phyloP scores from a whole-genome alignment of 2,797 vertebrate genomes.

The Sebastes hubbsi region DNA sequence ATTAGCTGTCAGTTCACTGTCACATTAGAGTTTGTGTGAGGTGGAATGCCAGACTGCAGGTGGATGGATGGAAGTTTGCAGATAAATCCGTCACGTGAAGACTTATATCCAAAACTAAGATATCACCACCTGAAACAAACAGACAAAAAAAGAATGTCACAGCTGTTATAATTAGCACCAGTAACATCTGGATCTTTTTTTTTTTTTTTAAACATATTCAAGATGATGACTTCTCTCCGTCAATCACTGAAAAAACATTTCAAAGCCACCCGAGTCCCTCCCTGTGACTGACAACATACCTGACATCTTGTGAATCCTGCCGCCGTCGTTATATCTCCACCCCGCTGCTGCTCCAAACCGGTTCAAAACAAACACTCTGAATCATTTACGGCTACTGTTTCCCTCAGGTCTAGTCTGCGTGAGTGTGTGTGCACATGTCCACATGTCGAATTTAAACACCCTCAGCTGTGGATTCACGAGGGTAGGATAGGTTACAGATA shows the following conservation, averaged over 20 bases:
- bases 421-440: constrained; percentile 11
- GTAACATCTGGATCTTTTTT: constrained; percentile 11
- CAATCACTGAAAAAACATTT: not conserved
- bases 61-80: not conserved
- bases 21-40: constrained; percentile 31
- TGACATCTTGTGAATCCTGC: not conserved
- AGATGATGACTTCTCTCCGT: not conserved
- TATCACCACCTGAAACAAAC: not conserved
- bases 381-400: constrained; percentile 30
- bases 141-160: not conserved
- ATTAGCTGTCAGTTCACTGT: constrained; percentile 46
- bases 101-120: constrained; percentile 4
- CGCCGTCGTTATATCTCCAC: not conserved
- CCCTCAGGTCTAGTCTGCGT: not conserved
- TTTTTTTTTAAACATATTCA: not conserved
- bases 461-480: constrained; percentile 36
- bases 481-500: constrained; percentile 50
- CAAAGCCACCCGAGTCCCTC: not conserved
- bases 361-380: constrained; percentile 28
- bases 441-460: constrained; percentile 31
- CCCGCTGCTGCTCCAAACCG: constrained; percentile 7
- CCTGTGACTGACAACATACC: constrained; percentile 2
- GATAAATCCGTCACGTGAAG: constrained; percentile 6
- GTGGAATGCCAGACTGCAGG: constrained; percentile 1
- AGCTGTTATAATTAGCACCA: constrained; percentile 2